phyloP scores from a whole-genome alignment of 2,797 vertebrate genomes.

The Pyrocephalus nanus region DNA sequence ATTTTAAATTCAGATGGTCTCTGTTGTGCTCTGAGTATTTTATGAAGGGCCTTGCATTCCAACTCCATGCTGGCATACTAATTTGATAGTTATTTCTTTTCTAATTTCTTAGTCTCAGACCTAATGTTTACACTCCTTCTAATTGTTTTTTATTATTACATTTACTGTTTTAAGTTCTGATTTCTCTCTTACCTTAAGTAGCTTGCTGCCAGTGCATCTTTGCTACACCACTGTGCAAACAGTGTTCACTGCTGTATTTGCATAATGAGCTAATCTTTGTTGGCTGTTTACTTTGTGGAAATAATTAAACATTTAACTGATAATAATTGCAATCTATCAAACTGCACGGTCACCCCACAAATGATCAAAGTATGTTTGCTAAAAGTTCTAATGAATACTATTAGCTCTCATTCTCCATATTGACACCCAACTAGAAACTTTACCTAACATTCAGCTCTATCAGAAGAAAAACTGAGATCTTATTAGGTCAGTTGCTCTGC shows the following conservation, averaged over 20 bases:
- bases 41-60: background rate
- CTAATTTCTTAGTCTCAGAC: constrained; percentile 29
- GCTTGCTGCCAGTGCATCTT: background rate
- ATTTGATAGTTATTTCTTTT: constrained; percentile 42
- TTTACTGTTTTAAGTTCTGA: background rate
- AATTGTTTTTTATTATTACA: constrained; percentile 36
- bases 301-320: constrained; percentile 70
- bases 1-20: constrained; percentile 35
- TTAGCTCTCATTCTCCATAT: constrained; percentile 4
- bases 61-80: constrained; percentile 18
- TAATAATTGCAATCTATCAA: constrained; percentile 73
- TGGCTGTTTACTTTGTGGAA: constrained; percentile 67
- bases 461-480: constrained; percentile 25
- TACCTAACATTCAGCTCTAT: background rate
- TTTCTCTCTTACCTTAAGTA: constrained; percentile 26
- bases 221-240: constrained; percentile 44
- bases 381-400: constrained; percentile 57
- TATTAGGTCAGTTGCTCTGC: background rate
- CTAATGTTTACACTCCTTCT: constrained; percentile 23
- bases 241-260: constrained; percentile 45
- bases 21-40: constrained; percentile 37
- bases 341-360: constrained; percentile 42
- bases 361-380: constrained; percentile 48
- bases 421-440: background rate
- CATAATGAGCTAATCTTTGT: constrained; percentile 68